Percentiles rank a stretch among this genome's conserved stretches.
Evolutionary conservation across 64 coral and sea anemone species (phyloP).

Genomic region (Montipora sp.): DNA sequence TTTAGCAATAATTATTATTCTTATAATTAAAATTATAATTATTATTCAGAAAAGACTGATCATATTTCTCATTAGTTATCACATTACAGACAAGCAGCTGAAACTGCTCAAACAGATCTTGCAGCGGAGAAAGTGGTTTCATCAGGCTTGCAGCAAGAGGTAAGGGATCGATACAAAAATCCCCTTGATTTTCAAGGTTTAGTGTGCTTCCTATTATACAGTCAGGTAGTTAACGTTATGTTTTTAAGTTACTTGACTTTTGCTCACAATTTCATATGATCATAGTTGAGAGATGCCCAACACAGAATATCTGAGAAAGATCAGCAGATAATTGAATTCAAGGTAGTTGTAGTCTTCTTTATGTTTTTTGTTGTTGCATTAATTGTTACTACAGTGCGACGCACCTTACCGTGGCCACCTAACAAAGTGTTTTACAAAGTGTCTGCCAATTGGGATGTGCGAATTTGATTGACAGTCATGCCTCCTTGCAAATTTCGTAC

Average conservation of each 20-base stretch:
- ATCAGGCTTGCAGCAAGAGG: slow-evolving; percentile 88
- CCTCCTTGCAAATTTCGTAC: no score
- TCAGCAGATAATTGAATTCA: slow-evolving; percentile 95
- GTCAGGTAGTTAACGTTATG: no score
- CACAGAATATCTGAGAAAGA: slow-evolving; percentile 80
- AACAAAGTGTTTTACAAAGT: no score
- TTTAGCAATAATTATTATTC: no score
- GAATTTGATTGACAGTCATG: no score
- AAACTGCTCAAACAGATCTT: slow-evolving; percentile 88
- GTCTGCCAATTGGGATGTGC: no score
- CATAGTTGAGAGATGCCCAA: slow-evolving; percentile 76
- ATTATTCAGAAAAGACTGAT: no score
- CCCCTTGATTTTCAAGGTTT: background rate
- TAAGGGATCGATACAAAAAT: background rate
- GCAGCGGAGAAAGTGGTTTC: slow-evolving; percentile 95
- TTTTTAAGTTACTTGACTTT: background rate
- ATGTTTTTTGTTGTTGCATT: background rate
- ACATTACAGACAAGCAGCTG: slow-evolving; percentile 90
- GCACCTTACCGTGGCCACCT: no score
- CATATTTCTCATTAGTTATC: slow-evolving; percentile 53
- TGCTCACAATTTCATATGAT: background rate
- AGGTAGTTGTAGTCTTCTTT: slow-evolving; percentile 34
- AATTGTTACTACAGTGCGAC: background rate
- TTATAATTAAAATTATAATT: background rate
- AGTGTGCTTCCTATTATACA: no score